Percentiles rank a stretch among this genome's conserved stretches.
Conservation (phyloP, 1,140 invertebrate species). For the Bombus turneri region DNA sequence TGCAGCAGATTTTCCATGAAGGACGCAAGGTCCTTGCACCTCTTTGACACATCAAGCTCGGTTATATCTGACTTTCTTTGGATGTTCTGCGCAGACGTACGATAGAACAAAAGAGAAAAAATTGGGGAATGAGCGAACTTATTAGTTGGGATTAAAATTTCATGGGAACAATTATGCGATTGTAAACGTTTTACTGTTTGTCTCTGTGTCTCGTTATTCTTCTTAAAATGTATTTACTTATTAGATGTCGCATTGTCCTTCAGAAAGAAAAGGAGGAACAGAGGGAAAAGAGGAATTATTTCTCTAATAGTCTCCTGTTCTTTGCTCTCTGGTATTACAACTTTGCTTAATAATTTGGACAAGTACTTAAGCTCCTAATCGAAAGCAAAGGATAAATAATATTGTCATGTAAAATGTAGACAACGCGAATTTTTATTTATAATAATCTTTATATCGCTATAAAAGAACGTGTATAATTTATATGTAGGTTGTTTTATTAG, state of each 20-base stretch:
- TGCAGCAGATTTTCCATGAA: conserved; percentile 90
- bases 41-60: conserved; percentile 84
- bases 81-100: conserved; percentile 72
- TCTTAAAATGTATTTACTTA: neutral
- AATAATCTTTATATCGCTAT: neutral
- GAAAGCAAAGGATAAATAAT: neutral
- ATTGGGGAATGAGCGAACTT: conserved; percentile 25
- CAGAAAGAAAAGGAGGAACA: neutral
- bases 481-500: neutral
- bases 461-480: neutral
- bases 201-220: neutral
- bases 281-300: neutral
- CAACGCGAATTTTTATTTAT: neutral
- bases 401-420: too few species aligned
- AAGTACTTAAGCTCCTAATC: too few species aligned
- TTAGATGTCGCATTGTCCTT: conserved; percentile 3
- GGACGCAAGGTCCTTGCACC: conserved; percentile 88
- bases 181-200: conserved; percentile 1
- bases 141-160: conserved; percentile 7
- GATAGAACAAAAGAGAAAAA: conserved; percentile 64
- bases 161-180: neutral
- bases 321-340: neutral
- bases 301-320: neutral
- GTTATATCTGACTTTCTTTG: conserved; percentile 78
- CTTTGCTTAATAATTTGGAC: neutral